Evolutionary conservation across 2,888 invertebrate genomes (phyloP).

Genomic region (Archips xylosteana): DNA sequence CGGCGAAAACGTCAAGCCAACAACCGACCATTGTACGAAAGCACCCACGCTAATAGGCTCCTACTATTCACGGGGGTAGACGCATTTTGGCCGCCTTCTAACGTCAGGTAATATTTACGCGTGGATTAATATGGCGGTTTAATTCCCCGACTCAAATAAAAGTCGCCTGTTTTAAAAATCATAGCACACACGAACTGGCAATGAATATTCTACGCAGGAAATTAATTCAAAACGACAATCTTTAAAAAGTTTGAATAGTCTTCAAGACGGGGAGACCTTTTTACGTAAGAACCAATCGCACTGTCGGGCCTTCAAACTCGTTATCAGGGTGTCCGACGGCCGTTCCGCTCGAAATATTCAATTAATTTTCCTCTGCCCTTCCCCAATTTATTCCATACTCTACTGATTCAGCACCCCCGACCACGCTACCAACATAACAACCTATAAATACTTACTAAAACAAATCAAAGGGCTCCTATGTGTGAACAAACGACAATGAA

Average conservation of each 20-base stretch:
- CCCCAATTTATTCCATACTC: constrained; percentile 12
- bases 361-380: constrained; percentile 15
- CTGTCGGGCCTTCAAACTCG: constrained; percentile 13
- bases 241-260: constrained; percentile 19
- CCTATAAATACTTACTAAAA: not conserved
- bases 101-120: constrained; percentile 17
- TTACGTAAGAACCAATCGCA: constrained; percentile 17
- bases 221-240: not conserved
- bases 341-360: constrained; percentile 19
- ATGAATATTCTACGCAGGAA: not conserved
- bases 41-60: not conserved
- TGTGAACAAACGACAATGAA: constrained; percentile 13
- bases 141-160: constrained; percentile 1
- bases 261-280: not conserved
- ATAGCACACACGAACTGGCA: not conserved
- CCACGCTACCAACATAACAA: not conserved
- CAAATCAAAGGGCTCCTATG: constrained; percentile 3
- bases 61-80: constrained; percentile 8
- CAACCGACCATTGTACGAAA: constrained; percentile 14
- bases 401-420: not conserved
- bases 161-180: not conserved
- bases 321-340: constrained; percentile 18
- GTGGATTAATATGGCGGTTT: constrained; percentile 7
- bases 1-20: constrained; percentile 16
- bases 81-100: constrained; percentile 14